These are phyloP conservation scores for Battus philenor DNA, from an alignment of 1,140 invertebrate species.

Conservation along the genomic window DNA sequence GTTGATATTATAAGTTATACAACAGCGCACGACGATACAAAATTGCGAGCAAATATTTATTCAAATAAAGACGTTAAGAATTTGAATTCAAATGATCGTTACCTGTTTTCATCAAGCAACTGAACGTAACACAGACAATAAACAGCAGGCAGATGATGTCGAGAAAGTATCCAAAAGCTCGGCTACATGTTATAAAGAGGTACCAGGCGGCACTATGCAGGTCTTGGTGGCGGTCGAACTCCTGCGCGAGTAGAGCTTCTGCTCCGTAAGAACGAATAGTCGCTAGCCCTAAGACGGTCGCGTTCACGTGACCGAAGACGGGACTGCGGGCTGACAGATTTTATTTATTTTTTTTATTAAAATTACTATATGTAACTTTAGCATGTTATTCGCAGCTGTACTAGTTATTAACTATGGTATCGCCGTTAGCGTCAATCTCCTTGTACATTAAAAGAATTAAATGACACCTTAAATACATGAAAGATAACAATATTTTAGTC, in stretches of 20 bases:
- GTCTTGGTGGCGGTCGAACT: constrained; percentile 82
- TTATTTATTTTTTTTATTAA: constrained; percentile 1
- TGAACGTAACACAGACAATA: constrained; percentile 82
- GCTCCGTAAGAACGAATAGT: constrained; percentile 87
- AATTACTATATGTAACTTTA: too few relatives aligned
- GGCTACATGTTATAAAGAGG: constrained; percentile 83
- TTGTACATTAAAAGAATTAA: too few relatives aligned
- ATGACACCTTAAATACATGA: too few relatives aligned
- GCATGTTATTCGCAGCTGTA: too few relatives aligned
- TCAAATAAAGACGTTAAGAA: too few relatives aligned
- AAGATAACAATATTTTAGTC: too few relatives aligned
- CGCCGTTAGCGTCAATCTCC: too few relatives aligned
- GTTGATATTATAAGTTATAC: too few relatives aligned
- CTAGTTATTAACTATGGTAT: too few relatives aligned
- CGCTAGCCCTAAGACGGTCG: constrained; percentile 87
- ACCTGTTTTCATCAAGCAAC: constrained; percentile 75
- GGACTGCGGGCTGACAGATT: constrained; percentile 82
- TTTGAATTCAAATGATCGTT: constrained; percentile 22
- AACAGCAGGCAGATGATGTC: constrained; percentile 83
- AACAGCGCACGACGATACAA: too few relatives aligned
- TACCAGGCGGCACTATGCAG: constrained; percentile 85
- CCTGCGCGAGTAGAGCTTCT: constrained; percentile 79
- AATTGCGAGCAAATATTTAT: too few relatives aligned
- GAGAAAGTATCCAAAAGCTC: constrained; percentile 89
- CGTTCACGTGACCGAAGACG: constrained; percentile 90